These are phyloP conservation scores for Bryconaethiops microstoma DNA, from an alignment of 2,797 vertebrate species.

Conservation along the genomic window DNA sequence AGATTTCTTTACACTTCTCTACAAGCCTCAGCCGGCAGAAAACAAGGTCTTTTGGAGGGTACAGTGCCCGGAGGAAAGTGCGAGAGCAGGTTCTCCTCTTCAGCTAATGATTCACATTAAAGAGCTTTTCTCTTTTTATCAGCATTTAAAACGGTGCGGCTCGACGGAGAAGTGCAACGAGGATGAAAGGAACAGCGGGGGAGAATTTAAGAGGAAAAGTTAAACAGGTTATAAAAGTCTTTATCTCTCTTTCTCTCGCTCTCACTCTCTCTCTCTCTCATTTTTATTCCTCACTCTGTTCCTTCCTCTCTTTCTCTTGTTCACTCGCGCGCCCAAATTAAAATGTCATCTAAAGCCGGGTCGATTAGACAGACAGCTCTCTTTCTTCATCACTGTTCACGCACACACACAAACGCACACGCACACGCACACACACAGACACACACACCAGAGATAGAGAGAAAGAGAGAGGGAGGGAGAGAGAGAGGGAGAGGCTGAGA, in stretches of 20 bases:
- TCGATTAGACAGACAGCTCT: constrained; percentile 30
- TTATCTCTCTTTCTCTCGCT: too few species aligned
- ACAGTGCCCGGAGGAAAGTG: neutral
- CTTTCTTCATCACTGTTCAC: constrained; percentile 30
- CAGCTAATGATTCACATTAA: constrained; percentile 30
- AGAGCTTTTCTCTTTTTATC: constrained; percentile 29
- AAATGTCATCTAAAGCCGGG: constrained; percentile 33
- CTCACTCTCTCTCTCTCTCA: neutral
- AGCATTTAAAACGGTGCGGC: constrained; percentile 3
- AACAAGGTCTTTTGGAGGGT: neutral
- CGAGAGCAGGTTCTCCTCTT: neutral
- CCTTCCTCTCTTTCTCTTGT: neutral
- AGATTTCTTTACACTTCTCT: neutral
- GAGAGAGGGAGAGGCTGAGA: neutral
- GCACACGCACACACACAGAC: neutral
- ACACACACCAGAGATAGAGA: too few species aligned
- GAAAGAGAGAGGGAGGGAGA: constrained; percentile 7
- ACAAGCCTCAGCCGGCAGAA: neutral
- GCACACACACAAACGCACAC: too few species aligned
- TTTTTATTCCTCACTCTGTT: neutral
- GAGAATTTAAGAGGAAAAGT: constrained; percentile 41
- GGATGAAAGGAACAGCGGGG: constrained; percentile 51
- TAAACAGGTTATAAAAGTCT: neutral
- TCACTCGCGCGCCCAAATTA: constrained; percentile 13
- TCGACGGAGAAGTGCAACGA: constrained; percentile 8